Conservation (phyloP, 2,888 invertebrate genomes). For the Colletes collaris region DNA sequence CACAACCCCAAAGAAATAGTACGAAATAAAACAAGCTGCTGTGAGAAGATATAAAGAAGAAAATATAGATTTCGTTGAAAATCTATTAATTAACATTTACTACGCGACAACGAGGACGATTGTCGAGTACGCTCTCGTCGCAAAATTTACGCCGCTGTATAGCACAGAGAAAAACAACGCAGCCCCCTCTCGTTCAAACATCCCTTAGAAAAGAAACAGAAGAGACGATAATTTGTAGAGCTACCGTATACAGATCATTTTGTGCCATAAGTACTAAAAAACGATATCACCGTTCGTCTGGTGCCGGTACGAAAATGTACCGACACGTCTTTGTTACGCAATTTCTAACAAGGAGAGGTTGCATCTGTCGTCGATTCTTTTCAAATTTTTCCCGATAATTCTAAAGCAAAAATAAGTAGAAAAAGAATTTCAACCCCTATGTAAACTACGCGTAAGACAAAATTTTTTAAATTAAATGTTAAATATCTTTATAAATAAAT, state of each 20-base stretch:
- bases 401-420: too few relatives aligned
- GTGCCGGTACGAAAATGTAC: slow-evolving; percentile 51
- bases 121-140: neutral
- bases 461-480: too few relatives aligned
- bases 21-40: too few relatives aligned
- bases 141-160: slow-evolving; percentile 47
- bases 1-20: too few relatives aligned
- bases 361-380: too few relatives aligned
- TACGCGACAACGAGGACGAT: neutral
- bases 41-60: too few relatives aligned
- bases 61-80: too few relatives aligned
- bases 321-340: slow-evolving; percentile 30
- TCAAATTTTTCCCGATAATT: too few relatives aligned
- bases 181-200: slow-evolving; percentile 11
- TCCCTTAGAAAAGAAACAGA: slow-evolving; percentile 18
- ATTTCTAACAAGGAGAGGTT: slow-evolving; percentile 15
- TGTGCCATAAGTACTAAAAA: slow-evolving; percentile 61
- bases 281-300: slow-evolving; percentile 55
- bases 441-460: too few relatives aligned
- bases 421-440: too few relatives aligned
- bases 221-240: slow-evolving; percentile 42
- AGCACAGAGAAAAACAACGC: slow-evolving; percentile 33
- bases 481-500: too few relatives aligned
- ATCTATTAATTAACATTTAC: neutral
- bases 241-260: slow-evolving; percentile 61